Evolutionary conservation across 2,113 vertebrate genomes (phyloP).

Genomic region (Eleginops maclovinus): DNA sequence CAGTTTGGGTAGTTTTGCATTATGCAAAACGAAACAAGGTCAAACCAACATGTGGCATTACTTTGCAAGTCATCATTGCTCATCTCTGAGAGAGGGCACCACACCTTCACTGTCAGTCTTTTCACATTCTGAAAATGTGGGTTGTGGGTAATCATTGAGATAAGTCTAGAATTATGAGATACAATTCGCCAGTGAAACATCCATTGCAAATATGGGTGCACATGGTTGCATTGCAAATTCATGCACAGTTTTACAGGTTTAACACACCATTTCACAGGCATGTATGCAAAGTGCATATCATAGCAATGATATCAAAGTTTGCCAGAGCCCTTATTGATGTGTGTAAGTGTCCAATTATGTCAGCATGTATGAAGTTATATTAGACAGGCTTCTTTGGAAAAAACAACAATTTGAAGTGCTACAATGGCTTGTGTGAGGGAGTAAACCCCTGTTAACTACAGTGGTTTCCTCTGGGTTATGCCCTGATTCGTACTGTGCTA

Average conservation of each 20-base stretch:
- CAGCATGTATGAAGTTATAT: neutral
- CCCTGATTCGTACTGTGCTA: neutral
- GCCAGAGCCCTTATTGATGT: neutral
- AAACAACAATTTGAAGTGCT: neutral
- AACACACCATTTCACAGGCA: neutral
- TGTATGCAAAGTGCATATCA: neutral
- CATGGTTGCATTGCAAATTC: constrained; percentile 1
- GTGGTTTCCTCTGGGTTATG: neutral
- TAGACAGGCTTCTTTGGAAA: neutral
- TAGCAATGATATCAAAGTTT: neutral
- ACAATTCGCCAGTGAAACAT: no score
- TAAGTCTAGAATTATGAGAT: neutral
- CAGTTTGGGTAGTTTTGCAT: neutral
- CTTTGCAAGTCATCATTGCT: neutral
- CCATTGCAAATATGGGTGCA: neutral
- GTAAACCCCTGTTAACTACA: neutral
- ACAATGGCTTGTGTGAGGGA: neutral
- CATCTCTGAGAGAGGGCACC: neutral
- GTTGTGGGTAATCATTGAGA: neutral
- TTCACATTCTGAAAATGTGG: neutral
- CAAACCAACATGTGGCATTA: neutral
- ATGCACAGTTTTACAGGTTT: neutral
- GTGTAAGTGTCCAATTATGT: neutral
- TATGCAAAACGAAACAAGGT: neutral
- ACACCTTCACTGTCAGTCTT: neutral